Base-by-base conservation (phyloP, 2,797 vertebrate genomes). In the Rhincodon typus region DNA sequence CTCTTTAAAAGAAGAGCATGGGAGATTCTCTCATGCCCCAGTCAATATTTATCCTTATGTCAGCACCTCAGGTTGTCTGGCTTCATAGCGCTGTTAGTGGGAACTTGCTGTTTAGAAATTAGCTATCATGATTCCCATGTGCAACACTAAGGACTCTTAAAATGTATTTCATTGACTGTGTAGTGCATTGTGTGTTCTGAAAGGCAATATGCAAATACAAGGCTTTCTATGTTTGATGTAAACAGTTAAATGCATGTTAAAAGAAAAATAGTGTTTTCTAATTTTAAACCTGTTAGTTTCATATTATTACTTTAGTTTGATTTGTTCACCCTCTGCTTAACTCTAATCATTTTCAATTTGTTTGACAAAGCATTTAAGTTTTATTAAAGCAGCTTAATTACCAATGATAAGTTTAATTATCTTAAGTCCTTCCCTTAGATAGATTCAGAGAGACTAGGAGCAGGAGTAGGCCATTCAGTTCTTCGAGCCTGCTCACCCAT, bases 321-420 rank as follows among this genome's bases (percentile, higher is more conserved):
- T 93, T 69, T 38, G 90, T 93, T 93, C 17, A 12, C 90, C 53
- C 50, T 42, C 0, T 42, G 42, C 66, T 84, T 84, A 38, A 42
- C 69, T 42, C 90, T 93, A 69, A 93, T 69, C 62, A 93, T 93
- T 93, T 67, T 69, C 42, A 21, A 42, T 93, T 93, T 93, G 66
- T 67, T 93, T 93, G 62, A 93, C 90, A 93, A 93, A 93, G n/a
- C 90, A 93, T 67, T 93, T 93, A 93, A 67, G 23, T 93, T 93
- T 93, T 38, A 93, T 93, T 93, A 69, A n/a, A 93, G 90, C 90
- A 93, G 57, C 90, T 42, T 42, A 93, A 93, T 93, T 93, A 42
- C n/a, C 66, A 69, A n/a, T 93, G 90, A 69, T 93, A 93, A 93
- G n/a, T 93, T 42, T 93, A 93, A 69, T 93, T 93, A 93, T 69